Base-by-base conservation (phyloP, 2,797 vertebrate species). In the Prunella strophiata region DNA sequence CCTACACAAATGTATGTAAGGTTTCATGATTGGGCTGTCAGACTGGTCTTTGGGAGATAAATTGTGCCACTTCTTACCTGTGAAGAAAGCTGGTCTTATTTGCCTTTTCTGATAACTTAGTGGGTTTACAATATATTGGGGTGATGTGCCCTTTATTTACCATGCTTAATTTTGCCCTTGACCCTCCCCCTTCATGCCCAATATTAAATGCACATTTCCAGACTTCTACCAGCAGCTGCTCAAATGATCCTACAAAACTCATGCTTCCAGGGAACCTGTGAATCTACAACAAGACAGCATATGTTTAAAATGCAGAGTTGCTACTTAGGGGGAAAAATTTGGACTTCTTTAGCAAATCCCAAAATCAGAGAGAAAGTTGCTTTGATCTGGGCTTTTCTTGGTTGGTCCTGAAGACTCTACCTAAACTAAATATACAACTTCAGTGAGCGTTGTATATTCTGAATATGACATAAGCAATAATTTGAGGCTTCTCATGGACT, bases 21-120 rank as follows among this genome's bases (percentile, higher is more conserved):
- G 3, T 81, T 88, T 86, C 25, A 36, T 18, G 36, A 18, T 10
- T 26, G 27, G 4, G 21, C 17, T 34, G 12, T 36, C 27, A 79
- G 48, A 43, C 4, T 10, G 7, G 29, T 52, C 54, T 82, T 57
- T 29, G 32, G 9, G 34, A 61, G 11, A 79, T 5, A 6, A 15
- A 47, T 25, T 12, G 32, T 32, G 25, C 2, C 15, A 14, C 5
- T 23, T 36, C 34, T 84, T 48, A 27, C 8, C 1, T 0, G 0
- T 32, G 34, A 82, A 71, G 7, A 67, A 81, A 83, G 34, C 4
- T 21, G 8, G 0, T 89, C 74, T 48, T 52, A 36, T 43, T 38
- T 71, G 11, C 18, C 22, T 88, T 70, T 88, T 65, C n/a, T 50
- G 29, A 65, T 25, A 75, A 65, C 13, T 48, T 48, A 15, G 13